phyloP scores from a whole-genome alignment of 2,797 vertebrate genomes.

The Anableps anableps region DNA sequence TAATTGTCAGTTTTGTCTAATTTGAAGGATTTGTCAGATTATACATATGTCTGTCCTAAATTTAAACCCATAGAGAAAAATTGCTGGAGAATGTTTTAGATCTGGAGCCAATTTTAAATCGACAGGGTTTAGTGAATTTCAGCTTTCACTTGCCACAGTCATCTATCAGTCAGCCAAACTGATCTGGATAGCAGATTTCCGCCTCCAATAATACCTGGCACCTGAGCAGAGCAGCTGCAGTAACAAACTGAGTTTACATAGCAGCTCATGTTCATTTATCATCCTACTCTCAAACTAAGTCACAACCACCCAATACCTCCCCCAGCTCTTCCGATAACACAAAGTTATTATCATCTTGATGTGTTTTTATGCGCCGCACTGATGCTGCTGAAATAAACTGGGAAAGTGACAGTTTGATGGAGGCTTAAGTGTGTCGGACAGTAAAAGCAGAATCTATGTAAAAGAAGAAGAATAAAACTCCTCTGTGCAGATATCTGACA shows the following conservation, averaged over 20 bases:
- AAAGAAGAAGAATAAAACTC: neutral
- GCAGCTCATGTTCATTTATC: slow-evolving; percentile 53
- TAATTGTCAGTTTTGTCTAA: neutral
- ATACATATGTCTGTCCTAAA: neutral
- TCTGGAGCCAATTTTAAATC: slow-evolving; percentile 42
- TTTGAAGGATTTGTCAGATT: neutral
- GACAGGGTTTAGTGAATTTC: slow-evolving; percentile 36
- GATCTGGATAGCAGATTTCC: slow-evolving; percentile 36
- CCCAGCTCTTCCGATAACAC: neutral
- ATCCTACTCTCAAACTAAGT: slow-evolving; percentile 32
- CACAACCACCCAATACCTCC: slow-evolving; percentile 1
- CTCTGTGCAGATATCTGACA: neutral
- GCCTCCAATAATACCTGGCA: slow-evolving; percentile 37
- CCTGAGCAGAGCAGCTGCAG: slow-evolving; percentile 44
- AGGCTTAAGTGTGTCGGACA: slow-evolving; percentile 2
- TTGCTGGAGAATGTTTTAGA: neutral
- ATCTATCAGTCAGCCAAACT: slow-evolving; percentile 30
- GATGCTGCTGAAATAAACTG: neutral
- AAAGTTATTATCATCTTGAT: slow-evolving; percentile 1
- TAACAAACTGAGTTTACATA: slow-evolving; percentile 48
- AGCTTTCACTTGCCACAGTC: slow-evolving; percentile 43
- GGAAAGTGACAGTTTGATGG: neutral
- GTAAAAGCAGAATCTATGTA: slow-evolving; percentile 6
- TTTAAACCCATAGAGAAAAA: neutral
- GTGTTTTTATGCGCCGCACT: neutral